Percentiles rank a stretch among this genome's conserved stretches.
phyloP scores from a whole-genome alignment of 2,797 vertebrate genomes.

The Sebastiscus albofasciatus region DNA sequence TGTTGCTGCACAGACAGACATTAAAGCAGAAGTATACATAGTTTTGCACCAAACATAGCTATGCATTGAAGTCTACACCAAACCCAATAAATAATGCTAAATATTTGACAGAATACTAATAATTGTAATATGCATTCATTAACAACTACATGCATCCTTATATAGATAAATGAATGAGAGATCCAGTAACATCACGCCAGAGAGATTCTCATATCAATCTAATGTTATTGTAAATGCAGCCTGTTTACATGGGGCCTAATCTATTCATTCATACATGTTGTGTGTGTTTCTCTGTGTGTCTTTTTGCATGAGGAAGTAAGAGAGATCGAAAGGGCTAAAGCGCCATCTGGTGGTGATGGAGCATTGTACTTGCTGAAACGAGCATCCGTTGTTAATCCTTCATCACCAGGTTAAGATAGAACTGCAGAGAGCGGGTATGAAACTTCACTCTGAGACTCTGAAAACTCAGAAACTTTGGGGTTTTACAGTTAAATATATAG shows the following conservation, averaged over 20 bases:
- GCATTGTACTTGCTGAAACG: background rate
- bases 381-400: slow-evolving; percentile 9
- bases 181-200: slow-evolving; percentile 49
- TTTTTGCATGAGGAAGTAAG: slow-evolving; percentile 5
- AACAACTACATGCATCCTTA: slow-evolving; percentile 48
- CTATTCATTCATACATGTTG: slow-evolving; percentile 60
- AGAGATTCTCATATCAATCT: slow-evolving; percentile 47
- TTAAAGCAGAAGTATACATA: slow-evolving; percentile 27
- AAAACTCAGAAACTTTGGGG: background rate
- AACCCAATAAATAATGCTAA: slow-evolving; percentile 57
- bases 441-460: background rate
- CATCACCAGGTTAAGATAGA: slow-evolving; percentile 1
- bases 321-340: slow-evolving; percentile 78
- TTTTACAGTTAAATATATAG: background rate
- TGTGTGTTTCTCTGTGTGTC: slow-evolving; percentile 14
- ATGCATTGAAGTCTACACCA: slow-evolving; percentile 32
- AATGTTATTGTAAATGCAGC: slow-evolving; percentile 53
- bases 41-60: slow-evolving; percentile 33
- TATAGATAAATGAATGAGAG: slow-evolving; percentile 68
- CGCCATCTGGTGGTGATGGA: slow-evolving; percentile 82
- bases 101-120: slow-evolving; percentile 70
- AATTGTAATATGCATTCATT: slow-evolving; percentile 59
- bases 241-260: slow-evolving; percentile 63
- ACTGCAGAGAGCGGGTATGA: background rate
- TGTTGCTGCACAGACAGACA: slow-evolving; percentile 12